A percentile compares a stretch with the other conserved stretches of the same genome.
Evolutionary conservation across 1,140 invertebrate species (phyloP).

Genomic region (Eupeodes corollae): DNA sequence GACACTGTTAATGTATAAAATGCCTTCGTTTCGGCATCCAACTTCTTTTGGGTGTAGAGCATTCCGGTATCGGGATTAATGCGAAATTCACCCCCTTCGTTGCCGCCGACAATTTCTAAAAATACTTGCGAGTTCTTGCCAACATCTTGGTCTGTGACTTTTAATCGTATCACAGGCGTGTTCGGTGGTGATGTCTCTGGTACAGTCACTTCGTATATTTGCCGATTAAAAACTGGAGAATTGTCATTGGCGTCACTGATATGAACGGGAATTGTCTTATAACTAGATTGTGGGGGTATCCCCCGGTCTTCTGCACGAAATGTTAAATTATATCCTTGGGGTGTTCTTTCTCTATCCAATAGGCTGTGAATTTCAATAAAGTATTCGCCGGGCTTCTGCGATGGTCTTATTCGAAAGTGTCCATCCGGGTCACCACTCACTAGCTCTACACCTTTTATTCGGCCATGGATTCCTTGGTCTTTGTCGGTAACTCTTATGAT

Average conservation of each 20-base stretch:
- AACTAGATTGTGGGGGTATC: constrained; percentile 60
- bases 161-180: constrained; percentile 74
- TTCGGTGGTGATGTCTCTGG: constrained; percentile 80
- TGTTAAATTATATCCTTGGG: constrained; percentile 75
- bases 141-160: constrained; percentile 73
- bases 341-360: constrained; percentile 61
- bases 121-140: constrained; percentile 73
- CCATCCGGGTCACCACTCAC: constrained; percentile 78
- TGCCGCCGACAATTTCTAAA: constrained; percentile 83
- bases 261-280: constrained; percentile 61
- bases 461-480: constrained; percentile 72
- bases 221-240: constrained; percentile 75
- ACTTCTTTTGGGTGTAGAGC: constrained; percentile 66
- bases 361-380: constrained; percentile 65
- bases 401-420: constrained; percentile 63
- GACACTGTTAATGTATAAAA: constrained; percentile 86
- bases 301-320: constrained; percentile 75
- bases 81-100: constrained; percentile 77
- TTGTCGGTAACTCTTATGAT: constrained; percentile 74
- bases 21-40: constrained; percentile 82
- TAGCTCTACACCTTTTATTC: constrained; percentile 74
- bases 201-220: constrained; percentile 78
- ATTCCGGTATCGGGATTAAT: constrained; percentile 82
- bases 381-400: constrained; percentile 52
- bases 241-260: constrained; percentile 77